phyloP scores from a whole-genome alignment of 2,113 vertebrate genomes.

The Verasper variegatus region DNA sequence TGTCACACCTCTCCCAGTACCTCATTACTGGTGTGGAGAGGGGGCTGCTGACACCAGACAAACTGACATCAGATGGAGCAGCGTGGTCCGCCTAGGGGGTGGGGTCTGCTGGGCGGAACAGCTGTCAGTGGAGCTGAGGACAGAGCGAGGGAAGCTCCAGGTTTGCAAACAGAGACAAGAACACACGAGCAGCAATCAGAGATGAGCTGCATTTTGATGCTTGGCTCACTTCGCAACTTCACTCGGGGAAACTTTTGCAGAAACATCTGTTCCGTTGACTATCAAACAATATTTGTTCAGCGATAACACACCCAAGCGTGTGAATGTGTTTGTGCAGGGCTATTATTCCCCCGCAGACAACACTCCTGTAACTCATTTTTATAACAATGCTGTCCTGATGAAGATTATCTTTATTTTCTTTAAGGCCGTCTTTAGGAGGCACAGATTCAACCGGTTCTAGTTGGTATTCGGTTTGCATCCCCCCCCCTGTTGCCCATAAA shows the following conservation, averaged over 20 bases:
- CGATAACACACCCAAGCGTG: neutral
- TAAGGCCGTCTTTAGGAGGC: neutral
- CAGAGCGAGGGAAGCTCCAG: constrained; percentile 34
- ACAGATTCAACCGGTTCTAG: neutral
- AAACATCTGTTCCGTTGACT: constrained; percentile 20
- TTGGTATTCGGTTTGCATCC: constrained; percentile 33
- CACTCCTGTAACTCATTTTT: neutral
- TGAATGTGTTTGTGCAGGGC: neutral
- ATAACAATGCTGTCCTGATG: neutral
- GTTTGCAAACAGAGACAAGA: constrained; percentile 36
- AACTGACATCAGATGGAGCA: constrained; percentile 71
- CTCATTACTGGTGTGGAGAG: constrained; percentile 54
- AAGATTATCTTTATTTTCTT: too few relatives aligned
- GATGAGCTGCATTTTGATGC: neutral
- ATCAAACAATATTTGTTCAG: neutral
- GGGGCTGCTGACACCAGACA: constrained; percentile 65
- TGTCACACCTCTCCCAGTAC: constrained; percentile 28
- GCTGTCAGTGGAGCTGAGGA: constrained; percentile 61
- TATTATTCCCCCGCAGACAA: neutral
- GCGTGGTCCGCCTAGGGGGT: constrained; percentile 54
- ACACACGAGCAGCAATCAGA: constrained; percentile 42
- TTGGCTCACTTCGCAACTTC: neutral
- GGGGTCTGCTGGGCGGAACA: constrained; percentile 61
- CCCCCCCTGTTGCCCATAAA: constrained; percentile 28
- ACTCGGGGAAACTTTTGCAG: neutral